These are phyloP conservation scores for Zoanthus solanderi DNA, from an alignment of 92 coral and sea anemone species.

Conservation along the genomic window DNA sequence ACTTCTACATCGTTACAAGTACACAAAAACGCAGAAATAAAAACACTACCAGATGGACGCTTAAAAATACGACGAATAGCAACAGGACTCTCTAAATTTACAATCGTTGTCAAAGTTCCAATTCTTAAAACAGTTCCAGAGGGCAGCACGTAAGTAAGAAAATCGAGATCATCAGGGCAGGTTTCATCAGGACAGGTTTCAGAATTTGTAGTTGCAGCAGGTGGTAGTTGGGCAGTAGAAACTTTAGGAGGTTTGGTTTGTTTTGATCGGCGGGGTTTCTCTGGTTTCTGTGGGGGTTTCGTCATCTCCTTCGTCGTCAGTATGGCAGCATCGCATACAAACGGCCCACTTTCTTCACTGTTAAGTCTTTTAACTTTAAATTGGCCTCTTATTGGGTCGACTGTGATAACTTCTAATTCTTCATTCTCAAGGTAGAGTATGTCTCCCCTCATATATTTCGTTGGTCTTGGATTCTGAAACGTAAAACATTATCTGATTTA, in stretches of 20 bases:
- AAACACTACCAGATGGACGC: conserved; percentile 1
- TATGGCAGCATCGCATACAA: not conserved
- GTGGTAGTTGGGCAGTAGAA: conserved; percentile 10
- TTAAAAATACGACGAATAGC: conserved; percentile 9
- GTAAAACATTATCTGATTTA: not conserved
- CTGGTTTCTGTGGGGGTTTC: not conserved
- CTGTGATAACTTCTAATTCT: not conserved
- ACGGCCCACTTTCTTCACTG: not conserved
- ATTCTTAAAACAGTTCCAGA: conserved; percentile 25
- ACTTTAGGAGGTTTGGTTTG: not conserved
- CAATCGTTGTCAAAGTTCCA: not conserved
- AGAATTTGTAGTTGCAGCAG: not conserved
- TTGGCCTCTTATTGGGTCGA: conserved; percentile 5
- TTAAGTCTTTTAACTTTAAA: not conserved
- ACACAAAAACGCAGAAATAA: conserved; percentile 27
- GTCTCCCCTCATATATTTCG: not conserved
- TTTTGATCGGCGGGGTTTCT: not conserved
- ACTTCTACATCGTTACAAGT: not conserved
- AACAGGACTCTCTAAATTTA: not conserved
- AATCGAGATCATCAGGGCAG: not conserved
- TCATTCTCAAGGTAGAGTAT: not conserved
- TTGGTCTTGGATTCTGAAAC: conserved; percentile 22
- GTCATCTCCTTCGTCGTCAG: not conserved
- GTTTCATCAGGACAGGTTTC: not conserved
- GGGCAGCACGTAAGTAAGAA: conserved; percentile 16